phyloP scores from a whole-genome alignment of 2,888 invertebrate genomes.

The Tipula lateralis region DNA sequence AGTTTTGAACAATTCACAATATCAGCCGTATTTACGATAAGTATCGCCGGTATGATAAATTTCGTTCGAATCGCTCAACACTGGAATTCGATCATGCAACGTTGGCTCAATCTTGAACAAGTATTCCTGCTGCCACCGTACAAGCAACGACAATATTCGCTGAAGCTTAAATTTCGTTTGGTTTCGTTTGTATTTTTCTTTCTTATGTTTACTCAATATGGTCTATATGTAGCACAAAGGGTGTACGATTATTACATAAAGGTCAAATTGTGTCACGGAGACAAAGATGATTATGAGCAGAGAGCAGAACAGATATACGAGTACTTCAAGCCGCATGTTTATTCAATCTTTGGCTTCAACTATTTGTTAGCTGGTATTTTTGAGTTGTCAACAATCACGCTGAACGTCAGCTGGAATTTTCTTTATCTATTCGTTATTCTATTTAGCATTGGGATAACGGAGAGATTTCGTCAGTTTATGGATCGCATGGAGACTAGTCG shows the following conservation, averaged over 20 bases:
- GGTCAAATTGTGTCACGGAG: no score
- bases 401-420: neutral
- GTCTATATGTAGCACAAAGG: no score
- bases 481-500: neutral
- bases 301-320: no score
- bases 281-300: no score
- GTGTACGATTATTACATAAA: no score
- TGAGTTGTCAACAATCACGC: neutral
- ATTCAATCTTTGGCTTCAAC: neutral
- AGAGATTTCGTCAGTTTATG: neutral
- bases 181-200: neutral
- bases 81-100: neutral
- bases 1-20: no score
- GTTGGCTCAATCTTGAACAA: neutral
- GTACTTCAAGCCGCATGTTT: neutral
- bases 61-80: neutral
- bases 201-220: no score
- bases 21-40: no score
- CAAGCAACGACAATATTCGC: neutral
- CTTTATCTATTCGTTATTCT: neutral
- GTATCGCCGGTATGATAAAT: no score
- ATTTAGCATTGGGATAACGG: neutral
- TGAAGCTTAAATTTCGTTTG: neutral
- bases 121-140: neutral
- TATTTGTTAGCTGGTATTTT: neutral